Percentiles rank a stretch among this genome's conserved stretches.
phyloP scores from a whole-genome alignment of 37 sponge, comb jelly and placozoan species.

The Oscarella lobularis region DNA sequence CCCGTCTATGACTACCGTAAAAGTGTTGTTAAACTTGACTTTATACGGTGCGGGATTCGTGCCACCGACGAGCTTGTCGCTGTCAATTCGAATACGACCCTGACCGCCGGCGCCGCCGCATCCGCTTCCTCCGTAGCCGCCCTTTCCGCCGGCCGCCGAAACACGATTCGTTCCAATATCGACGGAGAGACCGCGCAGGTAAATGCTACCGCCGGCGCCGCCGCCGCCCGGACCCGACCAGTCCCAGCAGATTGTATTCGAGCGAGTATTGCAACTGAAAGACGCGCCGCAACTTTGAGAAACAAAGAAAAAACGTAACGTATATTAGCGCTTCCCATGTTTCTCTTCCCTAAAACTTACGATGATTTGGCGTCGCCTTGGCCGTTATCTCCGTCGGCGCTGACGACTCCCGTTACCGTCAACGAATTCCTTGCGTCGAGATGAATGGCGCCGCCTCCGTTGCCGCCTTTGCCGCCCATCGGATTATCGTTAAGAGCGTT shows the following conservation, averaged over 20 bases:
- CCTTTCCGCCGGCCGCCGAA: not conserved
- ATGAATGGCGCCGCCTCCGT: not conserved
- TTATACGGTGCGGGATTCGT: not conserved
- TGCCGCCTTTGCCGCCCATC: not conserved
- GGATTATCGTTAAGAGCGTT: conserved; percentile 4
- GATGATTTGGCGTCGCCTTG: not conserved
- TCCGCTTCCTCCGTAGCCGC: not conserved
- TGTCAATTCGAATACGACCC: conserved; percentile 7
- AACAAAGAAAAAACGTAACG: not conserved
- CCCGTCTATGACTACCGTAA: too few species aligned
- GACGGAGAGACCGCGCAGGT: not conserved
- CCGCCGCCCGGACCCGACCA: conserved; percentile 10
- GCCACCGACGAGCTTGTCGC: not conserved
- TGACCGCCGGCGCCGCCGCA: conserved; percentile 4
- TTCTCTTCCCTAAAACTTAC: not conserved
- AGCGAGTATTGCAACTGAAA: not conserved
- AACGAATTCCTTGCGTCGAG: not conserved
- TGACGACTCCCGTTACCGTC: not conserved
- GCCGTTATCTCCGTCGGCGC: not conserved
- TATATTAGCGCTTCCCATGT: not conserved
- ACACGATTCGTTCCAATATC: not conserved
- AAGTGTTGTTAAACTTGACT: not conserved
- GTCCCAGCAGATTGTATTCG: not conserved
- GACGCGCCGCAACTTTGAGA: not conserved
- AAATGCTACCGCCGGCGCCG: conserved; percentile 7